Conservation (phyloP, 2,888 invertebrate species). For the Xylota segnis region DNA sequence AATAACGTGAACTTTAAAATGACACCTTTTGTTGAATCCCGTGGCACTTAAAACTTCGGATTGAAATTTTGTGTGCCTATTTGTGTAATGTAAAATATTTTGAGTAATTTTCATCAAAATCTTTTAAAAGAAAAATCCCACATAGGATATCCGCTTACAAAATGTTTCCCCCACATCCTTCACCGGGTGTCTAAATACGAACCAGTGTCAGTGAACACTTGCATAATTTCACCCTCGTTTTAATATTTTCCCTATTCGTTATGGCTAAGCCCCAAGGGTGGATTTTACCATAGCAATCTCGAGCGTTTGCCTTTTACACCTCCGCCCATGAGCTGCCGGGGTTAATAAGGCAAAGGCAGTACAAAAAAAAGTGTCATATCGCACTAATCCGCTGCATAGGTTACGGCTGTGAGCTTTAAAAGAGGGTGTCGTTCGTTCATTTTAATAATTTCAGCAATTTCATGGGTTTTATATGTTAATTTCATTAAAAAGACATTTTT, state of each 20-base stretch:
- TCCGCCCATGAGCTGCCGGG: conserved; percentile 48
- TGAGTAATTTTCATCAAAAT: conserved; percentile 14
- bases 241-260: conserved; percentile 62
- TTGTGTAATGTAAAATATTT: conserved; percentile 37
- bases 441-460: conserved; percentile 76
- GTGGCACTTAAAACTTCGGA: no score
- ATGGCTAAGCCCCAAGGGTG: conserved; percentile 68
- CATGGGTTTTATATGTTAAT: conserved; percentile 76
- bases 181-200: conserved; percentile 36
- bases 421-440: conserved; percentile 56
- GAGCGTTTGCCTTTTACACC: conserved; percentile 75
- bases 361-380: conserved; percentile 62
- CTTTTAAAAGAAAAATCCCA: conserved; percentile 34
- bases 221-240: conserved; percentile 76
- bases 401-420: conserved; percentile 49
- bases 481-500: conserved; percentile 76
- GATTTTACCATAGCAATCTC: conserved; percentile 58
- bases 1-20: no score
- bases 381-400: conserved; percentile 75
- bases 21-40: no score
- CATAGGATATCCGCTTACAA: conserved; percentile 70
- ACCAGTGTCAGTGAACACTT: conserved; percentile 65
- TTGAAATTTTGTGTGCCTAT: neutral
- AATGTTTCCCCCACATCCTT: conserved; percentile 27
- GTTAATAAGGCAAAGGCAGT: conserved; percentile 69